Conservation (phyloP, 1,140 invertebrate genomes). For the Lepidurus apus region DNA sequence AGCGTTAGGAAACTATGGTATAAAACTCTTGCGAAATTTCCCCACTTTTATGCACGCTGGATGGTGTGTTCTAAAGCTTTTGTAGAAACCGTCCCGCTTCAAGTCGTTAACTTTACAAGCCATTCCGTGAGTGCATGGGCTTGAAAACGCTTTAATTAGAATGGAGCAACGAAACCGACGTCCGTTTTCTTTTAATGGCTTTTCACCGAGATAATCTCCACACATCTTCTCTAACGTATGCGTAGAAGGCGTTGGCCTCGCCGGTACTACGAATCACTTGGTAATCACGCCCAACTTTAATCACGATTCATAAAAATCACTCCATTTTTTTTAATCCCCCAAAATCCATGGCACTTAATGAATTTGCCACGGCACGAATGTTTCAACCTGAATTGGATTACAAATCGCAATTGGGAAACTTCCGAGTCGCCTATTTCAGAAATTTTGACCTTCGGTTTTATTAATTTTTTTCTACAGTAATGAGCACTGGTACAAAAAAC, state of each 20-base stretch:
- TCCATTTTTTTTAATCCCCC: too few relatives aligned
- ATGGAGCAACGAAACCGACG: background rate
- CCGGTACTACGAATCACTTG: background rate
- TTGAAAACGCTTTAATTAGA: slow-evolving; percentile 11
- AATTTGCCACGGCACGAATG: background rate
- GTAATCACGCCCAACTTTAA: too few relatives aligned
- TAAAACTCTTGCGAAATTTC: background rate
- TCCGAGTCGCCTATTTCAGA: background rate
- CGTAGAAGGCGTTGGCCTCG: background rate
- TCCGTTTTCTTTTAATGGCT: background rate
- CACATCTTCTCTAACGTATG: background rate
- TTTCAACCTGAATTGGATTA: background rate
- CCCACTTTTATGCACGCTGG: background rate
- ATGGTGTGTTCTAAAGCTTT: background rate
- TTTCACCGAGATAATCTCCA: background rate
- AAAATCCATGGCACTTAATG: background rate
- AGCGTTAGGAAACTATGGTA: background rate
- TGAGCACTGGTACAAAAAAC: background rate
- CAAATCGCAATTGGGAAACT: background rate
- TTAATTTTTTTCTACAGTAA: background rate
- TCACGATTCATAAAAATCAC: too few relatives aligned
- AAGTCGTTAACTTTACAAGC: background rate
- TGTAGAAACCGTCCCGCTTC: background rate
- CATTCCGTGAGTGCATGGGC: background rate
- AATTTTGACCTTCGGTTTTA: background rate